phyloP scores from a whole-genome alignment of 2,113 vertebrate species.

The Muntiacus reevesi region DNA sequence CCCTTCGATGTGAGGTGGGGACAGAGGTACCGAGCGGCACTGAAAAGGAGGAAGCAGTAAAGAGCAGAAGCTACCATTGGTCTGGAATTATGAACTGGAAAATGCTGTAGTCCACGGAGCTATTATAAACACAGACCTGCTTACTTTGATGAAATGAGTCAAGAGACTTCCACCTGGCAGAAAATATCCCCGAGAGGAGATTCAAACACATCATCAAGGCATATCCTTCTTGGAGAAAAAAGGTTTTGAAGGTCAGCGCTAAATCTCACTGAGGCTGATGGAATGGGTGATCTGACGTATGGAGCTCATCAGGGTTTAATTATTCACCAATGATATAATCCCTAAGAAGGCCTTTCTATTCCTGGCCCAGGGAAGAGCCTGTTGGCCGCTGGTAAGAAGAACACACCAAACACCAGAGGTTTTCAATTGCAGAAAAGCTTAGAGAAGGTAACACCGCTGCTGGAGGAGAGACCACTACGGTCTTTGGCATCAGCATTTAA shows the following conservation, averaged over 20 bases:
- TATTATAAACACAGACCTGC: neutral
- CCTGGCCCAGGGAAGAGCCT: neutral
- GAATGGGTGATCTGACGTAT: neutral
- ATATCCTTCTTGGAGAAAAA: no score
- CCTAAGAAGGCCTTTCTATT: neutral
- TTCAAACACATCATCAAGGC: neutral
- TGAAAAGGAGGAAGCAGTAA: neutral
- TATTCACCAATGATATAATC: neutral
- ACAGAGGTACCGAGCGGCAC: neutral
- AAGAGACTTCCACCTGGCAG: neutral
- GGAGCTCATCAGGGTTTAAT: neutral
- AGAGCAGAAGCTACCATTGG: neutral
- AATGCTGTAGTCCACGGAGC: neutral
- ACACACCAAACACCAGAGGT: neutral
- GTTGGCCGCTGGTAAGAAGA: neutral
- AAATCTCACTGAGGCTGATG: neutral
- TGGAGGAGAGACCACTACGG: neutral
- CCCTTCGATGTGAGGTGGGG: no score
- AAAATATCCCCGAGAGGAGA: neutral
- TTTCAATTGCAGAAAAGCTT: neutral
- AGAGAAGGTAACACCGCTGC: neutral
- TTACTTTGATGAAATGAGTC: neutral
- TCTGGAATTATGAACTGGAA: neutral
- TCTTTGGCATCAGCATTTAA: neutral
- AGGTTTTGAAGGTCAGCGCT: neutral